Percentiles rank a stretch among this genome's conserved stretches.
phyloP scores from a whole-genome alignment of 2,888 invertebrate genomes.

The Acanthosepion lycidas region DNA sequence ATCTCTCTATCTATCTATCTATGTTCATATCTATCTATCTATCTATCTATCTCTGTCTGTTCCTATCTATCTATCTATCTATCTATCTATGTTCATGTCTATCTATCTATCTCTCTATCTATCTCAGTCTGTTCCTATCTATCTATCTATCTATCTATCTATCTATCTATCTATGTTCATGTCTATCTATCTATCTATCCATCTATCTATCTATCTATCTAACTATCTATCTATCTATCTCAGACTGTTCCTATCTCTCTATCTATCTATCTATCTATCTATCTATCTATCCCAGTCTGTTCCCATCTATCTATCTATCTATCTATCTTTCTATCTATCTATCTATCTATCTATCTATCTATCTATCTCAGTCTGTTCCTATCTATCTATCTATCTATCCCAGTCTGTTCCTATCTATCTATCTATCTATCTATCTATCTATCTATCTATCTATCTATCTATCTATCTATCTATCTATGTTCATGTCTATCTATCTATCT shows the following conservation, averaged over 20 bases:
- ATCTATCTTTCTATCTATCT: not conserved
- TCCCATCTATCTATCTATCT: too few relatives aligned
- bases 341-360: not conserved
- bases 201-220: not conserved
- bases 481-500: not conserved
- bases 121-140: too few relatives aligned
- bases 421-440: constrained; percentile 33
- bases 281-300: too few relatives aligned
- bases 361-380: too few relatives aligned
- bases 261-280: not conserved
- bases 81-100: not conserved
- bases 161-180: constrained; percentile 33
- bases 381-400: constrained; percentile 11
- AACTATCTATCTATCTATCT: not conserved
- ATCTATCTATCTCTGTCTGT: constrained; percentile 11
- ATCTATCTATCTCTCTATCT: not conserved
- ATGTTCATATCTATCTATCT: not conserved
- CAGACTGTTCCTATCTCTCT: too few relatives aligned
- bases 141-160: not conserved
- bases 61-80: not conserved
- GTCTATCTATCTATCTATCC: too few relatives aligned
- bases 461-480: not conserved
- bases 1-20: constrained; percentile 16
- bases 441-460: not conserved
- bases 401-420: too few relatives aligned